These are phyloP conservation scores for Vanessa cardui DNA, from an alignment of 2,888 invertebrate genomes.

Conservation along the genomic window DNA sequence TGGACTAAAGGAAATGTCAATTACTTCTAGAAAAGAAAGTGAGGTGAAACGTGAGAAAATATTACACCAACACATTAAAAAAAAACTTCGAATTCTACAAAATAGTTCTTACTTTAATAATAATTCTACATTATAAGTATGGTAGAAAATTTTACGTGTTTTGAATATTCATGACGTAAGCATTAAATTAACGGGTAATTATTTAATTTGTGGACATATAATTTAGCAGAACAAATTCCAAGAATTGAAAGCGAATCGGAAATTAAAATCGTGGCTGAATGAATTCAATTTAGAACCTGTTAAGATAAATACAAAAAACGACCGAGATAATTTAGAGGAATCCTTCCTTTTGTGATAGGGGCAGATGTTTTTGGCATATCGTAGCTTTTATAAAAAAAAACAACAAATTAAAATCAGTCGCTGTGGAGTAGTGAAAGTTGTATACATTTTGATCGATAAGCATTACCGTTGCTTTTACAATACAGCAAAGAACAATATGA, in stretches of 20 bases:
- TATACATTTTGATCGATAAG: too few relatives aligned
- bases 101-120: too few relatives aligned
- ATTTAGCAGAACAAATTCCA: not conserved
- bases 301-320: conserved; percentile 11
- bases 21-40: too few relatives aligned
- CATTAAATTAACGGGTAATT: not conserved
- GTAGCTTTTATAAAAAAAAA: not conserved
- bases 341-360: not conserved
- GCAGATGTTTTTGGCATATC: not conserved
- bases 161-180: too few relatives aligned
- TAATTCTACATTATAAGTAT: too few relatives aligned
- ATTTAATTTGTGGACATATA: not conserved
- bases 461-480: too few relatives aligned
- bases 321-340: not conserved
- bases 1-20: too few relatives aligned
- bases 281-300: conserved; percentile 9
- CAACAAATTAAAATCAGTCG: not conserved
- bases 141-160: too few relatives aligned
- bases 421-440: not conserved
- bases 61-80: too few relatives aligned
- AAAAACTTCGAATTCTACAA: too few relatives aligned
- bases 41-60: too few relatives aligned
- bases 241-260: conserved; percentile 8
- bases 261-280: conserved; percentile 13
- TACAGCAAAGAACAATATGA: too few relatives aligned